Conservation (phyloP, 1,140 invertebrate species). For the Anoplolepis gracilipes region DNA sequence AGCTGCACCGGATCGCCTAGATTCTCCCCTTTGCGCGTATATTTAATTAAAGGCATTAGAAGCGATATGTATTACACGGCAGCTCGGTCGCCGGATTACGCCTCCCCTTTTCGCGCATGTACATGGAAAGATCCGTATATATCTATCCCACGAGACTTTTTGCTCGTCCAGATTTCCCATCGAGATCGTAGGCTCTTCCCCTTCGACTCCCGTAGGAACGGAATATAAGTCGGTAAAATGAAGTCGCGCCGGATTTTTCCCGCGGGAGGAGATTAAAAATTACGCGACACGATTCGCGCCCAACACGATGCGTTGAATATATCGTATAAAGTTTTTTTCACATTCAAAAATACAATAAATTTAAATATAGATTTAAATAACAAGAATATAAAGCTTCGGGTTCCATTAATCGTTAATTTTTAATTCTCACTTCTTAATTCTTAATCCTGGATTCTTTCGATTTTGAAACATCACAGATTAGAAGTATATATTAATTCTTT, state of each 20-base stretch:
- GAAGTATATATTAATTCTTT: neutral
- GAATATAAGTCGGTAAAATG: constrained; percentile 63
- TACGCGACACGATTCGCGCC: constrained; percentile 1
- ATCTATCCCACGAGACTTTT: constrained; percentile 68
- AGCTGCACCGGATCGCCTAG: neutral
- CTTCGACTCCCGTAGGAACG: constrained; percentile 32
- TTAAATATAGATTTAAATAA: neutral
- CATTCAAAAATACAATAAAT: neutral
- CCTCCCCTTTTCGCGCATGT: neutral
- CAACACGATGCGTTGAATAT: constrained; percentile 23
- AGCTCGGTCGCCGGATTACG: constrained; percentile 60
- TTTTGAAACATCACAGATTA: neutral
- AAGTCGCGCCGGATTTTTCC: constrained; percentile 62
- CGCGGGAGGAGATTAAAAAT: constrained; percentile 69
- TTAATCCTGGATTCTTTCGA: neutral
- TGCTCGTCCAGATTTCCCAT: constrained; percentile 67
- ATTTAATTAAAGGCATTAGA: constrained; percentile 74
- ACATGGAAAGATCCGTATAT: constrained; percentile 15
- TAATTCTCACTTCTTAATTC: neutral
- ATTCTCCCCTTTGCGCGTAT: constrained; percentile 21
- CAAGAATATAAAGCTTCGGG: neutral
- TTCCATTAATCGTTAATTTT: neutral
- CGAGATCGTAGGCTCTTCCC: constrained; percentile 42
- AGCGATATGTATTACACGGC: constrained; percentile 56
- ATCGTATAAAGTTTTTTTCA: neutral